Evolutionary conservation across 2,888 invertebrate genomes (phyloP).

Genomic region (Stenurella melanura): DNA sequence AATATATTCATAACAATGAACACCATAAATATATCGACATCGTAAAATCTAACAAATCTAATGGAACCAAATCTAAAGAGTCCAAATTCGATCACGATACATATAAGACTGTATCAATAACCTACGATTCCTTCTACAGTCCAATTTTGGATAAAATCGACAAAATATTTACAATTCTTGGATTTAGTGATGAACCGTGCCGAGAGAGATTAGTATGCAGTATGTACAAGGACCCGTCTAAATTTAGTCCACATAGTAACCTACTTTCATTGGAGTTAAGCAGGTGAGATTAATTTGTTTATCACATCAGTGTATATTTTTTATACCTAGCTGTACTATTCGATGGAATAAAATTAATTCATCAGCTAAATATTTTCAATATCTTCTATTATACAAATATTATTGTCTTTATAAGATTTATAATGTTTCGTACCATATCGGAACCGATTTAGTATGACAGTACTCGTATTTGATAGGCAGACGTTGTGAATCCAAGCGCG

Average conservation of each 20-base stretch:
- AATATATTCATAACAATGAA: slow-evolving; percentile 11
- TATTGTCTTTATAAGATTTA: too few species aligned
- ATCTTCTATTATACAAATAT: too few species aligned
- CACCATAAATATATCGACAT: not conserved
- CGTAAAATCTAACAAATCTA: not conserved
- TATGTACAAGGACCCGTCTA: slow-evolving; percentile 88
- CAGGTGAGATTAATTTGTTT: slow-evolving; percentile 81
- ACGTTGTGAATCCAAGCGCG: too few species aligned
- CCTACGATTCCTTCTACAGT: slow-evolving; percentile 83
- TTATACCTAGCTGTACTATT: too few species aligned
- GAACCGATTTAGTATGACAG: too few species aligned
- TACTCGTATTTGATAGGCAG: too few species aligned
- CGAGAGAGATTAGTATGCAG: slow-evolving; percentile 87
- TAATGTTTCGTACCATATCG: too few species aligned
- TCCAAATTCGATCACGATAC: slow-evolving; percentile 60
- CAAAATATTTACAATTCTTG: slow-evolving; percentile 81
- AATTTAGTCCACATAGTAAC: slow-evolving; percentile 91
- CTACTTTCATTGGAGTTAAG: slow-evolving; percentile 90
- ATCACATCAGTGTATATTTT: not conserved
- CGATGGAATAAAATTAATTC: not conserved
- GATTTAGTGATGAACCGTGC: slow-evolving; percentile 83
- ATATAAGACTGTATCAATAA: slow-evolving; percentile 72
- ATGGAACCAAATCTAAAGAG: slow-evolving; percentile 40
- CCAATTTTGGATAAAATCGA: slow-evolving; percentile 87
- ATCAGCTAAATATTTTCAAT: too few species aligned